Percentiles rank a stretch among this genome's conserved stretches.
Evolutionary conservation across 2,888 invertebrate genomes (phyloP).

Genomic region (Aleiodes leptofemur): DNA sequence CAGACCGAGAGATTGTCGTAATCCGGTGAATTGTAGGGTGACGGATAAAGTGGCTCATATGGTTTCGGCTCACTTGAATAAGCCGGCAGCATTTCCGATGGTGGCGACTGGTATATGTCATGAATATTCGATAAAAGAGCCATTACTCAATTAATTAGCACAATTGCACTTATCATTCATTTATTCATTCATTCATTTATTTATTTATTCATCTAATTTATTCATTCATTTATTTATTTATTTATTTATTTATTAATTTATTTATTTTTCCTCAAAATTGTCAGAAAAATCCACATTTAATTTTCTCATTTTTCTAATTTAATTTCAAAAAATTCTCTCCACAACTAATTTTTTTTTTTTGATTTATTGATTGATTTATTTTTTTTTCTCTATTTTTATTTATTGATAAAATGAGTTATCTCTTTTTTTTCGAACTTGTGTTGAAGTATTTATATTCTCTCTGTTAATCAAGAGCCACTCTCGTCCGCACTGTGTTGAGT

Average conservation of each 20-base stretch:
- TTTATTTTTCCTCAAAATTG: too few species aligned
- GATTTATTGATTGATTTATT: neutral
- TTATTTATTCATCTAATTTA: too few species aligned
- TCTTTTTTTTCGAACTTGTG: too few species aligned
- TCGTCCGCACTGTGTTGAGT: constrained; percentile 65
- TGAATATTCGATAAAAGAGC: constrained; percentile 69
- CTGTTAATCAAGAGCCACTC: constrained; percentile 34
- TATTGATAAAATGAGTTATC: neutral
- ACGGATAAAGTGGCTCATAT: constrained; percentile 66
- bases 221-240: too few species aligned
- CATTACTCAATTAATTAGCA: constrained; percentile 56
- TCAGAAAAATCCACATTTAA: too few species aligned
- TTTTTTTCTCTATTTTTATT: neutral
- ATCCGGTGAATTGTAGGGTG: constrained; percentile 68
- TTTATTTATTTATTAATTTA: too few species aligned
- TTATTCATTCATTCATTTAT: too few species aligned
- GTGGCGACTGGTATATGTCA: constrained; percentile 61
- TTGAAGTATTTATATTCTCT: constrained; percentile 2
- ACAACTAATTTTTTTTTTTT: too few species aligned
- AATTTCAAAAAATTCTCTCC: too few species aligned
- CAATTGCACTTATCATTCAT: too few species aligned
- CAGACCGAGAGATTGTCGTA: constrained; percentile 63
- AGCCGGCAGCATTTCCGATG: constrained; percentile 63
- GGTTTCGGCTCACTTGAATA: constrained; percentile 57
- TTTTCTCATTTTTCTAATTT: too few species aligned